Evolutionary conservation across 1,140 invertebrate genomes (phyloP).

Genomic region (Drosophila prosaltans): DNA sequence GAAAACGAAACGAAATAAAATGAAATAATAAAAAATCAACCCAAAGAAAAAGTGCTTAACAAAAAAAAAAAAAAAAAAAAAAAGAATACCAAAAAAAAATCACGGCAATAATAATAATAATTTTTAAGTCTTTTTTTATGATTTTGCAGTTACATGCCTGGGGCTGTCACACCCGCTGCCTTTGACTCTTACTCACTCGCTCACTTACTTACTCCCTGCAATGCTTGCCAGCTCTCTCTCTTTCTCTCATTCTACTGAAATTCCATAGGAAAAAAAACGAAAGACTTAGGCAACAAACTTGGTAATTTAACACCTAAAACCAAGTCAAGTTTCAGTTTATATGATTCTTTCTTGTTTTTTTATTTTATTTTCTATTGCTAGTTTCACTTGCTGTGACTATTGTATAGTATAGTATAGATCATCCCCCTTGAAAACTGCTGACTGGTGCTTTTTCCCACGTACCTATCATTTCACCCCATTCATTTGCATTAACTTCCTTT

Average conservation of each 20-base stretch:
- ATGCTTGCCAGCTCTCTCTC: slow-evolving; percentile 20
- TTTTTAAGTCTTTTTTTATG: slow-evolving; percentile 47
- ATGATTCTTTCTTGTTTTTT: slow-evolving; percentile 8
- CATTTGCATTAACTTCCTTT: background rate
- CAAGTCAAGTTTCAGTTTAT: slow-evolving; percentile 15
- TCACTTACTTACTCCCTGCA: slow-evolving; percentile 35
- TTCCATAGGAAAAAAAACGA: slow-evolving; percentile 70
- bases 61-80: slow-evolving; percentile 25
- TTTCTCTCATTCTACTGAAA: slow-evolving; percentile 40
- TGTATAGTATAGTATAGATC: background rate
- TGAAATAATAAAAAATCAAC: background rate
- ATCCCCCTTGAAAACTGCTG: background rate
- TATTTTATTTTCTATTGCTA: slow-evolving; percentile 44
- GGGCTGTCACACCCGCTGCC: slow-evolving; percentile 71
- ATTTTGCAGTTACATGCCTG: slow-evolving; percentile 43
- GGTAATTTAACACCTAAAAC: slow-evolving; percentile 55
- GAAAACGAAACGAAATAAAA: slow-evolving; percentile 49
- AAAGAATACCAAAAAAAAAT: slow-evolving; percentile 46
- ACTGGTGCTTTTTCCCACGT: too few species aligned
- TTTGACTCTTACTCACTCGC: slow-evolving; percentile 68
- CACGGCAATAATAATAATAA: slow-evolving; percentile 67
- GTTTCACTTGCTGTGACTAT: slow-evolving; percentile 73
- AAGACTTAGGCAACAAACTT: slow-evolving; percentile 78
- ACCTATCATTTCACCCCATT: too few species aligned
- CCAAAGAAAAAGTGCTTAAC: background rate